Conservation (phyloP, 2,113 vertebrate genomes). For the Tiliqua scincoides region DNA sequence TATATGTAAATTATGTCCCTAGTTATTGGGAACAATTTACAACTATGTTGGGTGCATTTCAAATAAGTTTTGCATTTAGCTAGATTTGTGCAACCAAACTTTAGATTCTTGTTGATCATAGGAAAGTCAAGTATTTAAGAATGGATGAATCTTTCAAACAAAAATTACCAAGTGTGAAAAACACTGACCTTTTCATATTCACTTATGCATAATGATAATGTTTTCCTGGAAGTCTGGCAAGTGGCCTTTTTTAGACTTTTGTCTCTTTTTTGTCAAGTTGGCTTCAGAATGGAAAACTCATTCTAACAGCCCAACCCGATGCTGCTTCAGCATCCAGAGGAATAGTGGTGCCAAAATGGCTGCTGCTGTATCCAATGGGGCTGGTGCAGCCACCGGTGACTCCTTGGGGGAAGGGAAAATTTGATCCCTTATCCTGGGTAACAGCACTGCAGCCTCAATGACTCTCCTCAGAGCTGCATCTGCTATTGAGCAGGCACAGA, state of each 20-base stretch:
- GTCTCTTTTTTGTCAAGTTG: not conserved
- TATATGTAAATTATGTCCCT: not conserved
- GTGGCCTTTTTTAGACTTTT: not conserved
- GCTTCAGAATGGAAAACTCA: not conserved
- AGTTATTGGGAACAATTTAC: not conserved
- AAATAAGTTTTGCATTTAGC: not conserved
- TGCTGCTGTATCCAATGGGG: too few relatives aligned
- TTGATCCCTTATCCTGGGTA: too few relatives aligned
- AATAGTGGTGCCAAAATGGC: too few relatives aligned
- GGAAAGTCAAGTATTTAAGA: not conserved
- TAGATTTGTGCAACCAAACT: too few relatives aligned
- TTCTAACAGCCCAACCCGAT: too few relatives aligned
- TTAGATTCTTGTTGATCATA: too few relatives aligned
- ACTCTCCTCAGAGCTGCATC: too few relatives aligned
- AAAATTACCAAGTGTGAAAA: not conserved
- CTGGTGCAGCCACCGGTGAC: too few relatives aligned
- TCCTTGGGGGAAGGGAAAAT: too few relatives aligned
- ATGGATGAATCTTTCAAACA: not conserved
- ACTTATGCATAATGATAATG: not conserved
- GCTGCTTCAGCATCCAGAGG: too few relatives aligned
- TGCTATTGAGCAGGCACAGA: too few relatives aligned
- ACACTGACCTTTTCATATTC: slow-evolving; percentile 3
- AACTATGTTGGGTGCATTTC: not conserved
- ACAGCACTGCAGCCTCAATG: too few relatives aligned
- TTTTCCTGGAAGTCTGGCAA: slow-evolving; percentile 3